Conservation (phyloP, 2,113 vertebrate species). For the Cervus canadensis region DNA sequence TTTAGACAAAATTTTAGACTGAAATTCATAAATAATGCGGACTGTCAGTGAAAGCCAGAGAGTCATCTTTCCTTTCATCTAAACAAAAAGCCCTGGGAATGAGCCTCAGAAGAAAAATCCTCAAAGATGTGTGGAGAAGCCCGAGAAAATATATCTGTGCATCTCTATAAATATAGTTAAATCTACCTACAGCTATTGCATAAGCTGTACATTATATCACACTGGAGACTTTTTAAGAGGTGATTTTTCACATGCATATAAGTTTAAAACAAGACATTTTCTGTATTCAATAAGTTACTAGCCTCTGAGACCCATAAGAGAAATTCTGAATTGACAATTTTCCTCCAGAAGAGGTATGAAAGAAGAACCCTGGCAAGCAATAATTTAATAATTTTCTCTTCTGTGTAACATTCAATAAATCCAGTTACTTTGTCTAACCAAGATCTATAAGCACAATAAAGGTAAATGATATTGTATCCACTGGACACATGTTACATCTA, state of each 20-base stretch:
- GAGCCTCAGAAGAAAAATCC: constrained; percentile 41
- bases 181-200: constrained; percentile 10
- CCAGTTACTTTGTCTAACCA: constrained; percentile 18
- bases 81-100: constrained; percentile 36
- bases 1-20: constrained; percentile 13
- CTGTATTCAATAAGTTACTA: constrained; percentile 62
- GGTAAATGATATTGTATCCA: constrained; percentile 17
- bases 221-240: constrained; percentile 58
- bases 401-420: constrained; percentile 45
- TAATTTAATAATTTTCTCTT: constrained; percentile 63
- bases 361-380: constrained; percentile 33
- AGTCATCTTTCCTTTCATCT: constrained; percentile 47
- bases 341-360: constrained; percentile 54
- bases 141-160: constrained; percentile 16
- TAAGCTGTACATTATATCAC: constrained; percentile 52
- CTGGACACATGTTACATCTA: constrained; percentile 1
- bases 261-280: constrained; percentile 69
- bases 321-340: constrained; percentile 67
- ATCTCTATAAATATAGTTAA: constrained; percentile 57
- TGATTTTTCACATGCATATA: constrained; percentile 59
- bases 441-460: constrained; percentile 49
- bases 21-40: constrained; percentile 14
- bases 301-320: constrained; percentile 64
- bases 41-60: constrained; percentile 4
- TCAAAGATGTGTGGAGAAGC: not conserved